phyloP scores from a whole-genome alignment of 2,888 invertebrate species.

The Liposcelis brunnea region DNA sequence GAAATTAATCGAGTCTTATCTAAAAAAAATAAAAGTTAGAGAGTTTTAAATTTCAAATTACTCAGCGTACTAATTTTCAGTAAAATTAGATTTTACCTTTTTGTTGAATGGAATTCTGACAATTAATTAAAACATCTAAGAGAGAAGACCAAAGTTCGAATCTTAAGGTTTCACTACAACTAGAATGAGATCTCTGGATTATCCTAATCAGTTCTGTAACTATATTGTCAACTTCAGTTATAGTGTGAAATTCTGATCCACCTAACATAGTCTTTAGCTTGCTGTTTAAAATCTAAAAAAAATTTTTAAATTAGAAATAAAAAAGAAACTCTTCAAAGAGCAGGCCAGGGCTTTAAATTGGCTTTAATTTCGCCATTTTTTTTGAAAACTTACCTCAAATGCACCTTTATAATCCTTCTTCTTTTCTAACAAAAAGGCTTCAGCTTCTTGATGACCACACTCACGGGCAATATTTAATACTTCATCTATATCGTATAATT shows the following conservation, averaged over 20 bases:
- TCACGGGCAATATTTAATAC: conserved; percentile 39
- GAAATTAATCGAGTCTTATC: conserved; percentile 16
- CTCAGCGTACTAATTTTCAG: not conserved
- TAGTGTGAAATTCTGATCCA: conserved; percentile 14
- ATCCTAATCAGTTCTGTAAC: no score
- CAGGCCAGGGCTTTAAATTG: no score
- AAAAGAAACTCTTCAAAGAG: no score
- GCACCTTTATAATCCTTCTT: conserved; percentile 55
- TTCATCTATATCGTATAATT: conserved; percentile 7
- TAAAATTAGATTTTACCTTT: not conserved
- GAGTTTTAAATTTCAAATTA: not conserved
- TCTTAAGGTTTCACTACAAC: no score
- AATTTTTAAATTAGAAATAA: no score
- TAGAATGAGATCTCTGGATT: no score
- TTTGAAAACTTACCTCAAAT: conserved; percentile 29
- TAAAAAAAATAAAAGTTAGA: conserved; percentile 12
- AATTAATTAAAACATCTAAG: no score
- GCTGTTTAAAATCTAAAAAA: no score
- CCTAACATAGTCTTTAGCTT: conserved; percentile 18
- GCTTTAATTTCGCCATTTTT: not conserved
- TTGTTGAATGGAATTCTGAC: no score
- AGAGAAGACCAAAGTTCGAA: no score
- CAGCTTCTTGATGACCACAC: conserved; percentile 43
- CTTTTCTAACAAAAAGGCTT: conserved; percentile 56
- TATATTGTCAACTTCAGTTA: not conserved